Evolutionary conservation across 2,113 vertebrate species (phyloP).

Genomic region (Sinocyclocheilus grahami): DNA sequence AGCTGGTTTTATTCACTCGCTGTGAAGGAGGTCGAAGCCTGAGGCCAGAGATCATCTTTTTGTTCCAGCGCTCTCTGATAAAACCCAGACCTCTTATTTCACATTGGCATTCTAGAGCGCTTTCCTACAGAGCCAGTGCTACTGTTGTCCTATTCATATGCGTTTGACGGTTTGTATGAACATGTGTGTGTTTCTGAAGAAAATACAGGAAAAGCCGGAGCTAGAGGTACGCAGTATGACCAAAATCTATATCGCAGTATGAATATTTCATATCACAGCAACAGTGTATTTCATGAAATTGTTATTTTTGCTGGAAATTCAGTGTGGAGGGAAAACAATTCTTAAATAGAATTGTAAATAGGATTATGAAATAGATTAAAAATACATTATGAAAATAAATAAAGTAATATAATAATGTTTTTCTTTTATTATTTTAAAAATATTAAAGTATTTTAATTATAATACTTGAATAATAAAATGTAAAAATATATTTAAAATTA

Average conservation of each 20-base stretch:
- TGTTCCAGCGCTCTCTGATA: background rate
- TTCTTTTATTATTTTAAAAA: too few species aligned
- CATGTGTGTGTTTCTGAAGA: background rate
- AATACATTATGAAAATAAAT: too few species aligned
- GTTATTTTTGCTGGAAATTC: background rate
- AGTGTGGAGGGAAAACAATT: background rate
- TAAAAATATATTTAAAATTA: too few species aligned
- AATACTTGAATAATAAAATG: too few species aligned
- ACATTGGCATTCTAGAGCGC: background rate
- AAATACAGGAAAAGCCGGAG: background rate
- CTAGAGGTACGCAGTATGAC: background rate
- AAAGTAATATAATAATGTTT: too few species aligned
- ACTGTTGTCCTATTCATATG: background rate
- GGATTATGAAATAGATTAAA: too few species aligned
- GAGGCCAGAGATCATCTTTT: constrained; percentile 11
- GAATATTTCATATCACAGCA: background rate
- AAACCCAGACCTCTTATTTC: background rate
- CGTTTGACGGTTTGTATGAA: background rate
- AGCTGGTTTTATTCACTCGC: constrained; percentile 5
- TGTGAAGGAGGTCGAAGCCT: constrained; percentile 2
- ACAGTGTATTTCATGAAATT: background rate
- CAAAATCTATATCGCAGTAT: background rate
- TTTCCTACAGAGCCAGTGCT: background rate
- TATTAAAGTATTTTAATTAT: too few species aligned
- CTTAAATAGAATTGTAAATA: too few species aligned